phyloP scores from a whole-genome alignment of 1,140 invertebrate species.

The Anagrus nilaparvatae region DNA sequence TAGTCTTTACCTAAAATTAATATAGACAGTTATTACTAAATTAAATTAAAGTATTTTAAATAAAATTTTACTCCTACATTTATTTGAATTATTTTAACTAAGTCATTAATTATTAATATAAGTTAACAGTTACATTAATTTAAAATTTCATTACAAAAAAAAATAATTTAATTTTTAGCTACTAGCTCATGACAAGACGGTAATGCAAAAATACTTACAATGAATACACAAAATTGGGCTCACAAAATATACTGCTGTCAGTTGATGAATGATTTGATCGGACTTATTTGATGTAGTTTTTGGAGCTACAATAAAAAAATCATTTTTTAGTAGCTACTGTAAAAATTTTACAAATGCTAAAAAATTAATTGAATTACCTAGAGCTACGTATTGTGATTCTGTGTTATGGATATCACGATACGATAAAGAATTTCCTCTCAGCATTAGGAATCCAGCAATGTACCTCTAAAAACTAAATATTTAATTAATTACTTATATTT shows the following conservation, averaged over 20 bases:
- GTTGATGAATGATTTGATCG: constrained; percentile 25
- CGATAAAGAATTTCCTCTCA: constrained; percentile 39
- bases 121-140: no score
- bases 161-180: no score
- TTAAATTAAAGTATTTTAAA: neutral
- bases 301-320: constrained; percentile 28
- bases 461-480: constrained; percentile 31
- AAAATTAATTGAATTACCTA: constrained; percentile 38
- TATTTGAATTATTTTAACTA: constrained; percentile 9
- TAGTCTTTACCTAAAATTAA: constrained; percentile 48
- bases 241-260: constrained; percentile 40
- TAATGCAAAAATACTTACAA: constrained; percentile 42
- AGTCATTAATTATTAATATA: no score
- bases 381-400: constrained; percentile 38
- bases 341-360: constrained; percentile 23
- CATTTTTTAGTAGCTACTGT: neutral
- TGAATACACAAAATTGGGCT: constrained; percentile 43
- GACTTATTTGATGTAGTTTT: constrained; percentile 22
- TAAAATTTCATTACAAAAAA: no score
- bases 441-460: constrained; percentile 39
- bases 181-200: no score
- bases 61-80: constrained; percentile 12
- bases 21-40: neutral
- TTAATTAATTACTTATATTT: no score
- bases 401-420: constrained; percentile 37